Evolutionary conservation across 2,888 invertebrate species (phyloP), one percentile per base, ranked within the genome.

Genomic region (Drosophila neonasuta): DNA sequence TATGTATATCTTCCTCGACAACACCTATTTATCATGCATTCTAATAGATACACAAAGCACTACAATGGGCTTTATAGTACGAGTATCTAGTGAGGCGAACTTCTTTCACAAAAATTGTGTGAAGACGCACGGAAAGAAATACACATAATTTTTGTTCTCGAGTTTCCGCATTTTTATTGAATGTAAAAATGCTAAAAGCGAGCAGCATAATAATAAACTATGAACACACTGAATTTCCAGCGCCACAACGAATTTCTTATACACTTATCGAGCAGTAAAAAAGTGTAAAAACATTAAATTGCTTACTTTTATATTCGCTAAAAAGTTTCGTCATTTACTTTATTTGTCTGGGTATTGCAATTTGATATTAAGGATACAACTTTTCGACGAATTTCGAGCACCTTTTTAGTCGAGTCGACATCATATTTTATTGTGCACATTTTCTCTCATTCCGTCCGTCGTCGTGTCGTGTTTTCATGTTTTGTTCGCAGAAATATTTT

Each of bases 401-500:
- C 32, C 36, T 68, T 58, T 67, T 70, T 52, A 48, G 34, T n/a
- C 36, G 24, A 11, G 24, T 5, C 24, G 24, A 6, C 51, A 41
- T 46, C 30, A 64, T 51, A 59, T 59, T 59, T 59, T 54, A 54
- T 60, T 60, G 48, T 54, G 24, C 44, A 42, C 24, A 30, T 34
- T 42, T 29, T 13, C 45, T 30, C 17, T 30, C 17, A 10, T 36
- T 62, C 8, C 13, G 30, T 36, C 5, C 36, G n/a, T n/a, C 4
- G 9, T 30, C 41, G 49, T 32, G 6, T 24, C 24, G 6, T 24
- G 24, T 24, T 24, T 24, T 24, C 42, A 10, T 54, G 8, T 44
- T 32, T 55, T 65, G 57, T 69, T 62, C 52, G 44, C 68, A 87
- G 24, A 56, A 84, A 84, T 87, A 87, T 87, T 88, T 89, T 87